Conservation (phyloP, 1,140 invertebrate genomes). For the Rhynchophorus ferrugineus region DNA sequence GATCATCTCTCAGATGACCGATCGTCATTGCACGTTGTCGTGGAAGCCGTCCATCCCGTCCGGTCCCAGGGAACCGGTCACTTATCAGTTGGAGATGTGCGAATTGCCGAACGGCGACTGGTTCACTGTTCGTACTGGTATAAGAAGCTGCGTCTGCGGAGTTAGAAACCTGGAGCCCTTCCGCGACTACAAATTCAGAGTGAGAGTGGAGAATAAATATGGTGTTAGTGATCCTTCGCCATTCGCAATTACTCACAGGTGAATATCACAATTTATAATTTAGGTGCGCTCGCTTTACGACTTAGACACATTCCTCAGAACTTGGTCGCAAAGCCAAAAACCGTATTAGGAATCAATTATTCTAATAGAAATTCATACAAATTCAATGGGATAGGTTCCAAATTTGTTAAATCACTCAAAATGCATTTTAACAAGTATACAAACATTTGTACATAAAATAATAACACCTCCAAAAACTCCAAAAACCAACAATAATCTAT, state of each 20-base stretch:
- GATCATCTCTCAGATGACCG: constrained; percentile 81
- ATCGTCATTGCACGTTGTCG: constrained; percentile 72
- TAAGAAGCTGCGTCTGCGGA: constrained; percentile 77
- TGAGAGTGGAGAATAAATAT: constrained; percentile 92
- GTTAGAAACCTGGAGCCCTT: constrained; percentile 76
- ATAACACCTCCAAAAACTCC: too few relatives aligned
- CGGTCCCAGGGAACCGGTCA: constrained; percentile 73
- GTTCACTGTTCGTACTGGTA: constrained; percentile 72
- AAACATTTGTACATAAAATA: too few relatives aligned
- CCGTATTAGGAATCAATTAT: too few relatives aligned
- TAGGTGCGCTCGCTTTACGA: too few relatives aligned
- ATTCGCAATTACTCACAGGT: constrained; percentile 68
- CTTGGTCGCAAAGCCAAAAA: too few relatives aligned
- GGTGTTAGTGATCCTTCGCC: constrained; percentile 95
- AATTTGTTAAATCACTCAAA: too few relatives aligned
- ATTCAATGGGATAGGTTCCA: too few relatives aligned
- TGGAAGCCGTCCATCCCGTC: constrained; percentile 87
- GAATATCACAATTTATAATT: too few relatives aligned
- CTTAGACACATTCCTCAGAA: too few relatives aligned
- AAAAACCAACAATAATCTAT: too few relatives aligned
- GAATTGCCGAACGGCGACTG: constrained; percentile 82
- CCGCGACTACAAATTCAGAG: constrained; percentile 78
- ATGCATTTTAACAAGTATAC: too few relatives aligned
- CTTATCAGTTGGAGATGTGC: constrained; percentile 90
- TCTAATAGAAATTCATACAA: too few relatives aligned